These are phyloP conservation scores for Morone chrysops DNA, from an alignment of 2,113 vertebrate genomes.

Conservation along the genomic window DNA sequence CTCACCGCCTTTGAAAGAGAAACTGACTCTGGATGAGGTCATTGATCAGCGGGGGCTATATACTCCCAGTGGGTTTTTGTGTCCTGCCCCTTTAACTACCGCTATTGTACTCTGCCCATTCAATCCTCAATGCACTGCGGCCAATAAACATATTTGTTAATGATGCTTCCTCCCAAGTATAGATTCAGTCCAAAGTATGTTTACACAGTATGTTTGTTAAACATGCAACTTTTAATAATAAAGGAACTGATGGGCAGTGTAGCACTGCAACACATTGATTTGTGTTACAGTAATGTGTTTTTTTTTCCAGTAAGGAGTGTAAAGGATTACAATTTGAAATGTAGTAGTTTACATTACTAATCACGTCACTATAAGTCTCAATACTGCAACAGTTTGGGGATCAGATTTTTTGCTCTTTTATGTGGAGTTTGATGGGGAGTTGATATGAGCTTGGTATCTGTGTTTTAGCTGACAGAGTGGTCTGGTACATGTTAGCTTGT, in stretches of 20 bases:
- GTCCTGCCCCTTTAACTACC: conserved; percentile 82
- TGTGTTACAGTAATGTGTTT: neutral
- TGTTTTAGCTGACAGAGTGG: neutral
- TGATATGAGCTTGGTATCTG: neutral
- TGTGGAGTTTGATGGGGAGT: neutral
- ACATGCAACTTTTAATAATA: conserved; percentile 7
- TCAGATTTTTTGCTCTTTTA: neutral
- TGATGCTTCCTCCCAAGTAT: conserved; percentile 60
- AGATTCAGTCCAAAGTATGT: conserved; percentile 49
- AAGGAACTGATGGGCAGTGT: neutral
- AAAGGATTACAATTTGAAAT: neutral
- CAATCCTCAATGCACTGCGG: conserved; percentile 60
- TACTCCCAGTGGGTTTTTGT: conserved; percentile 80
- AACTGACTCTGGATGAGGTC: conserved; percentile 83
- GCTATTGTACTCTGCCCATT: conserved; percentile 75
- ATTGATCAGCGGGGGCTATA: conserved; percentile 82
- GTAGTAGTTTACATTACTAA: neutral
- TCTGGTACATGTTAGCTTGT: neutral
- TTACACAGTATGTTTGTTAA: conserved; percentile 16
- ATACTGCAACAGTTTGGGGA: neutral
- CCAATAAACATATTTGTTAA: conserved; percentile 82
- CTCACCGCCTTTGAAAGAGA: conserved; percentile 83
- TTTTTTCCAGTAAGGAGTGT: neutral
- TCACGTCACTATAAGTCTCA: neutral
- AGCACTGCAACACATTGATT: neutral